Evolutionary conservation across 37 sponge, comb jelly and placozoan genomes (phyloP).

Genomic region (Spongilla lacustris): DNA sequence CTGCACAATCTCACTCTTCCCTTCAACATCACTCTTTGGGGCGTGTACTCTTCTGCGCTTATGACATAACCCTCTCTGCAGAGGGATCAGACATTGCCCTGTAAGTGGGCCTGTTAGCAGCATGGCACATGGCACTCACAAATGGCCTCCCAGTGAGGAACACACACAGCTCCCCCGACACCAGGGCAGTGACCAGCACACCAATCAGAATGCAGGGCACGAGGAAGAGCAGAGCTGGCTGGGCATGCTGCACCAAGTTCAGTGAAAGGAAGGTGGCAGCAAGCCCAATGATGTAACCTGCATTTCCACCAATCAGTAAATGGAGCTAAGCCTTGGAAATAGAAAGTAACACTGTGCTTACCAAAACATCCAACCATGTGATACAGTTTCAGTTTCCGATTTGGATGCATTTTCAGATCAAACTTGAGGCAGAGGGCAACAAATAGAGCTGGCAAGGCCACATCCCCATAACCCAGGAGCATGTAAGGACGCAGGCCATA

Average conservation of each 20-base stretch:
- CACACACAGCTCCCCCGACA: constrained; percentile 50
- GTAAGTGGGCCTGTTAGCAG: no score
- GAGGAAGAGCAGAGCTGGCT: constrained; percentile 90
- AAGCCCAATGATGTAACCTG: constrained; percentile 80
- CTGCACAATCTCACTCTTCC: no score
- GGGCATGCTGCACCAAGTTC: constrained; percentile 54
- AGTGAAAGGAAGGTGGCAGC: constrained; percentile 64
- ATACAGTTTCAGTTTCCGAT: constrained; percentile 19
- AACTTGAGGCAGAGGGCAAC: constrained; percentile 55
- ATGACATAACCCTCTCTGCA: no score
- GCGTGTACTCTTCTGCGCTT: no score
- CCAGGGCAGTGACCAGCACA: constrained; percentile 45
- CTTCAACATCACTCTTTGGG: no score
- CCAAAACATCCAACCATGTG: constrained; percentile 26
- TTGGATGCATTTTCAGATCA: constrained; percentile 20
- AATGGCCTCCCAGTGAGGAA: constrained; percentile 62
- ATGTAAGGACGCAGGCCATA: background rate
- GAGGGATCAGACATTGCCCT: no score
- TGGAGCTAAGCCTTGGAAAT: no score
- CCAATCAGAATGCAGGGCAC: constrained; percentile 81
- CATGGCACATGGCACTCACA: no score
- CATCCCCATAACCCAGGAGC: constrained; percentile 80
- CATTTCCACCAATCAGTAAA: no score
- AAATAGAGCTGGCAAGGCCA: constrained; percentile 69
- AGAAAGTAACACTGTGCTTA: no score